Evolutionary conservation across 2,113 vertebrate species (phyloP).

Genomic region (Chitala chitala): DNA sequence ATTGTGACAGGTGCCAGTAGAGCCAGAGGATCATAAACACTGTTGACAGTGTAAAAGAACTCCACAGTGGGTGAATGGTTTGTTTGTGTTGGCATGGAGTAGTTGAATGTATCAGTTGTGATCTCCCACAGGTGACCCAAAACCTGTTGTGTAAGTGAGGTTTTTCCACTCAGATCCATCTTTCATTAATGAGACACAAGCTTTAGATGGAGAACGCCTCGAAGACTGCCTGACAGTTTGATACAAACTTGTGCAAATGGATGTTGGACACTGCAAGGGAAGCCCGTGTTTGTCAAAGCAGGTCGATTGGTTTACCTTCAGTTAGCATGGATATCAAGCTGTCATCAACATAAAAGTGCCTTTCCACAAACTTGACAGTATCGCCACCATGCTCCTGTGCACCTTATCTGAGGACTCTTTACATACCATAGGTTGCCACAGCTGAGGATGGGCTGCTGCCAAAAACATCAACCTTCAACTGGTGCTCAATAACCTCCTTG

Average conservation of each 20-base stretch:
- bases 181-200: not conserved
- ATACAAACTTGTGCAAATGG: not conserved
- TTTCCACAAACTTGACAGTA: too few species aligned
- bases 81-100: not conserved
- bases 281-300: not conserved
- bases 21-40: constrained; percentile 17
- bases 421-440: too few species aligned
- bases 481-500: too few species aligned
- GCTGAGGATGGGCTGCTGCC: too few species aligned
- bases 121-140: constrained; percentile 18
- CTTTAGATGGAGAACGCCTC: constrained; percentile 24
- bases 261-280: not conserved
- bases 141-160: not conserved
- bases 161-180: constrained; percentile 25
- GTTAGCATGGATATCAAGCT: constrained; percentile 9
- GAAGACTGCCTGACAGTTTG: constrained; percentile 13
- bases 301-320: not conserved
- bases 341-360: too few species aligned
- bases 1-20: constrained; percentile 21
- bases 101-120: constrained; percentile 21
- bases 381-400: too few species aligned
- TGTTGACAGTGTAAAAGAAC: constrained; percentile 20
- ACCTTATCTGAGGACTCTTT: too few species aligned
- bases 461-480: too few species aligned
- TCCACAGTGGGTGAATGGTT: constrained; percentile 26